A percentile compares a stretch with the other conserved stretches of the same genome.
Evolutionary conservation across 2,797 vertebrate species (phyloP).

Genomic region (Peromyscus eremicus): DNA sequence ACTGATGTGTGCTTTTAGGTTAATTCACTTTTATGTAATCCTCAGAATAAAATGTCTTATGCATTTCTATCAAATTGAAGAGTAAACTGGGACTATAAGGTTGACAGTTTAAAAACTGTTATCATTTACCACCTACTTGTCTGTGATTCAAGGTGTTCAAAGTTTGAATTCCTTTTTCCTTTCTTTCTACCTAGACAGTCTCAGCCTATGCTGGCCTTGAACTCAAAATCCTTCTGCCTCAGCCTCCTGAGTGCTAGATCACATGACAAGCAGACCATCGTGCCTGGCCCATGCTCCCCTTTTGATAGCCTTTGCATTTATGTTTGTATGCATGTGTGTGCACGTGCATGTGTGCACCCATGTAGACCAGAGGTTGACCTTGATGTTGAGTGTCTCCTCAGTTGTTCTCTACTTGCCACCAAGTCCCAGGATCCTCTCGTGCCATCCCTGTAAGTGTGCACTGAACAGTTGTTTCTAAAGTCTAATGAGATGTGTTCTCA

Average conservation of each 20-base stretch:
- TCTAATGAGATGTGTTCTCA: neutral
- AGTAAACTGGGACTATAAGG: slow-evolving; percentile 31
- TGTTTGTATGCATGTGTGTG: no score
- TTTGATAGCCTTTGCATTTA: neutral
- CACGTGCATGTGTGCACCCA: accelerated
- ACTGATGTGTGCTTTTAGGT: neutral
- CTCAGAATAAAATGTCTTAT: slow-evolving; percentile 56
- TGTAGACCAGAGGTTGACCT: neutral
- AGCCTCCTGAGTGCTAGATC: neutral
- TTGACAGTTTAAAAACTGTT: slow-evolving; percentile 29
- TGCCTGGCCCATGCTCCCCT: neutral
- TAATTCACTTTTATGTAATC: slow-evolving; percentile 57
- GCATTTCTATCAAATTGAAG: slow-evolving; percentile 20
- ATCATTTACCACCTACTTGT: neutral
- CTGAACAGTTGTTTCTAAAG: slow-evolving; percentile 17
- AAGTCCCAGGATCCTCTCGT: neutral
- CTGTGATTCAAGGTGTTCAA: slow-evolving; percentile 16
- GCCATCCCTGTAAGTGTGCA: neutral
- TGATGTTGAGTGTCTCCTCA: neutral
- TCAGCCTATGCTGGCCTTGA: neutral
- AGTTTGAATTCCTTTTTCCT: neutral
- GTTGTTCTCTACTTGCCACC: neutral
- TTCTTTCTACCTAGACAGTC: neutral
- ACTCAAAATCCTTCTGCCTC: neutral
- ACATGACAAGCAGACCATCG: neutral